Evolutionary conservation across 2,888 invertebrate species (phyloP), one percentile per base, ranked within the genome.

Genomic region (Oligia fasciuncula): DNA sequence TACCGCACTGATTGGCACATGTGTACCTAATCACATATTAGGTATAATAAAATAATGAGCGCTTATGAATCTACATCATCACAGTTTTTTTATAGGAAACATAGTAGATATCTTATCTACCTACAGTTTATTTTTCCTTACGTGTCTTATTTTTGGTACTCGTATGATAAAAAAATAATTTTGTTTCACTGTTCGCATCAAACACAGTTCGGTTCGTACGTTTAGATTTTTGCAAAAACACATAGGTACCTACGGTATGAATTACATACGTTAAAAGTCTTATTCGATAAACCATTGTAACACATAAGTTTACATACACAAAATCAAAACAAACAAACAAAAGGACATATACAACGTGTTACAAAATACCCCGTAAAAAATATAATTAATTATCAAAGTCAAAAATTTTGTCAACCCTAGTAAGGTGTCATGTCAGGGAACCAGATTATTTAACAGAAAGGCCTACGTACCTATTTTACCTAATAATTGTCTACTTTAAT

Each of bases 31-130:
- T 79, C 46, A 23, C 29, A 43, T 76, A 69, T 17, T 60, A 71
- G 73, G 19, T 46, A 49, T 73, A 67, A 73, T 65, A 72, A 62
- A 69, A 77, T 77, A 72, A 74, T 80, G n/a, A 72, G 9, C n/a
- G 9, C n/a, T 68, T 40, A 70, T 46, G 43, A 8, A 54, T 54
- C 8, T 54, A 19, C 60, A 65, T 78, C 43, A 54, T 66, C 35
- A 57, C 17, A 13, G 67, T 43, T 29, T 74, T 69, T 46, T 62
- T n/a, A 40, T 35, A 60, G 19, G 60, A 23, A 65, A 63, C 40
- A 40, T 57, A 51, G 6, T 65, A 60, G 19, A 62, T 67, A n/a
- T 51, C 1, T 19, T 17, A 66, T 71, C 0, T 4, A 67, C 8
- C 9, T 66, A 29, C 3, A n/a, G 43, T n/a, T n/a, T 40, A 11